phyloP scores from a whole-genome alignment of 2,113 vertebrate genomes.

The Tichodroma muraria region DNA sequence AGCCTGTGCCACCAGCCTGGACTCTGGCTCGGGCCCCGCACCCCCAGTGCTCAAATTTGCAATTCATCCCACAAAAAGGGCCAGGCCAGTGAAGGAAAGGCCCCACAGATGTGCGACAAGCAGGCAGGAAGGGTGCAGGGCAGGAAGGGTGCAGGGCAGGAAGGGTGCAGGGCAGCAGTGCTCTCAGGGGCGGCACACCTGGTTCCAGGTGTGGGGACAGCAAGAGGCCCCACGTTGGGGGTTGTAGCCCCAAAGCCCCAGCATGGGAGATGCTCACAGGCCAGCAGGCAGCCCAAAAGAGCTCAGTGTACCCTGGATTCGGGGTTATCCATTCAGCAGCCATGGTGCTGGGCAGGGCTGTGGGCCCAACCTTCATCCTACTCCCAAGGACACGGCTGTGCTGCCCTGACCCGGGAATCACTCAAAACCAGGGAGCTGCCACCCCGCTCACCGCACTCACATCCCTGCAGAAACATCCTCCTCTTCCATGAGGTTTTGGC shows the following conservation, averaged over 20 bases:
- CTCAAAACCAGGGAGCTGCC: not conserved
- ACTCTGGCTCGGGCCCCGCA: fast-evolving
- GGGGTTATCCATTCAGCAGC: not conserved
- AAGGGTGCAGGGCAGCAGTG: not conserved
- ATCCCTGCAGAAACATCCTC: not conserved
- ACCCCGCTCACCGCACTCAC: fast-evolving
- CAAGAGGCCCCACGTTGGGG: fast-evolving
- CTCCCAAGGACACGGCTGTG: not conserved
- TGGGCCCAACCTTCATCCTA: not conserved
- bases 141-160: not conserved
- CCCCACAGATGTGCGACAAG: not conserved
- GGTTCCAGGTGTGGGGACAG: not conserved
- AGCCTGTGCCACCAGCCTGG: not conserved
- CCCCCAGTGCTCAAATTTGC: not conserved
- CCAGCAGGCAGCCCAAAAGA: not conserved
- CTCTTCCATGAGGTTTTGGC: not conserved
- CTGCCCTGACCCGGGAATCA: not conserved
- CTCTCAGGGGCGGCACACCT: not conserved
- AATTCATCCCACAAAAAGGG: not conserved
- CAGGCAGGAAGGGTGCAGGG: not conserved
- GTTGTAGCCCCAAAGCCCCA: not conserved
- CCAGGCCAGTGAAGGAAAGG: not conserved
- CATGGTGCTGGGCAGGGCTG: not conserved
- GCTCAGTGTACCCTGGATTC: not conserved
- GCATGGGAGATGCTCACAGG: not conserved